Base-by-base conservation (phyloP, 23 tunicate genomes). In the Clavelina lepadiformis region DNA sequence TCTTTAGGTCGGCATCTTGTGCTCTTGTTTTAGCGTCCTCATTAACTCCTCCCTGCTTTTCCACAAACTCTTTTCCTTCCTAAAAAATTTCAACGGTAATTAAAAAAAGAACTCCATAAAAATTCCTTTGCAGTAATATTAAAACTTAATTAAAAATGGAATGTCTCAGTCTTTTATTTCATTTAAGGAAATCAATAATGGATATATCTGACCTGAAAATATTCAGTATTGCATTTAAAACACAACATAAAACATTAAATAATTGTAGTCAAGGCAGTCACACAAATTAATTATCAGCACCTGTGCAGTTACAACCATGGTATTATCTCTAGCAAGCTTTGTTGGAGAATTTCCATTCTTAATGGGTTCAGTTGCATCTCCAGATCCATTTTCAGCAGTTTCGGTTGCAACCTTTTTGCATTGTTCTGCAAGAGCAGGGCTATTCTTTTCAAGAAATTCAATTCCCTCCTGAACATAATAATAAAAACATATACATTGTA, bases 381-480 rank as follows among this genome's bases (percentile, higher is more conserved):
- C 91, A 25, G 91, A 47, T 57, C 91, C 91, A 60, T 75, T 75
- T 38, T 74, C 61, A 30, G 73, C 74, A 58, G 28, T 34, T 21
- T 74, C 77, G 35, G 75, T 75, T 0, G 63, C 19, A 13, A 57
- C 70, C 20, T 64, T 28, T 55, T 80, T 80, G 56, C 76, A 57
- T 51, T 80, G 44, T 37, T 71, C 62, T 2, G 87, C 87, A 37
- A 80, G 52, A 36, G 63, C 78, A 6, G 78, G 78, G 18, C 49
- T 63, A 19, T 45, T 32, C 45, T 80, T 80, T 80, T 80, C 78
- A 66, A 71, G 52, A n/a, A 31, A 63, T 29, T 63, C 64, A 13
- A 80, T 58, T 52, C 87, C 87, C 59, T 80, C 87, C 87, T 80
- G 25, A n/a, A n/a, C n/a, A n/a, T n/a, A n/a, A n/a, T n/a, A n/a